phyloP scores from a whole-genome alignment of 2,888 invertebrate species.

The Euzetes globulus region DNA sequence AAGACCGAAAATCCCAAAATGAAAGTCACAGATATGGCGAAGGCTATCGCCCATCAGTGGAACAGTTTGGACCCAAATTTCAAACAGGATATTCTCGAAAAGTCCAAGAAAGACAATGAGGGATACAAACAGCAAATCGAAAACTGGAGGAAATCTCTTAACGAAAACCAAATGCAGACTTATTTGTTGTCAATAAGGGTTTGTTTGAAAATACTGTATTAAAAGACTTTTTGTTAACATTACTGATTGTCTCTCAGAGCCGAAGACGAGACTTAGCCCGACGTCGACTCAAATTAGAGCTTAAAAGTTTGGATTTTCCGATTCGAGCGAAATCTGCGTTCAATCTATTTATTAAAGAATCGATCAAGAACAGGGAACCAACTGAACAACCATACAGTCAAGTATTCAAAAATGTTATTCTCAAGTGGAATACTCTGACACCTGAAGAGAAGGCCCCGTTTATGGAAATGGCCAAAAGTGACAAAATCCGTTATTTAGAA shows the following conservation, averaged over 20 bases:
- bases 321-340: conserved; percentile 8
- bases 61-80: not conserved
- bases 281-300: conserved; percentile 24
- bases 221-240: not conserved
- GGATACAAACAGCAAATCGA: not conserved
- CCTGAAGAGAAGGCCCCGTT: conserved; percentile 4
- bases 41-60: not conserved
- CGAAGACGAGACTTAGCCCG: not conserved
- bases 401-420: not conserved
- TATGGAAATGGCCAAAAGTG: conserved; percentile 15
- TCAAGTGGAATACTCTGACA: conserved; percentile 27
- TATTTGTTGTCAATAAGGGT: not conserved
- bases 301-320: conserved; percentile 27
- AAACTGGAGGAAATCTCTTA: conserved; percentile 10
- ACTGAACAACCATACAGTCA: not conserved
- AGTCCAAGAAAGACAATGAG: not conserved
- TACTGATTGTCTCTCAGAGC: conserved; percentile 3
- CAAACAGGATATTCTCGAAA: not conserved
- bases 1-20: not conserved
- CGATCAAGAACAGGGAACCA: not conserved
- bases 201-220: not conserved
- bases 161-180: not conserved
- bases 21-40: not conserved
- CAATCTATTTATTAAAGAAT: conserved; percentile 19
- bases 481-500: conserved; percentile 19